Base-by-base conservation (phyloP, 2,797 vertebrate species). In the Poliocrania exsul region DNA sequence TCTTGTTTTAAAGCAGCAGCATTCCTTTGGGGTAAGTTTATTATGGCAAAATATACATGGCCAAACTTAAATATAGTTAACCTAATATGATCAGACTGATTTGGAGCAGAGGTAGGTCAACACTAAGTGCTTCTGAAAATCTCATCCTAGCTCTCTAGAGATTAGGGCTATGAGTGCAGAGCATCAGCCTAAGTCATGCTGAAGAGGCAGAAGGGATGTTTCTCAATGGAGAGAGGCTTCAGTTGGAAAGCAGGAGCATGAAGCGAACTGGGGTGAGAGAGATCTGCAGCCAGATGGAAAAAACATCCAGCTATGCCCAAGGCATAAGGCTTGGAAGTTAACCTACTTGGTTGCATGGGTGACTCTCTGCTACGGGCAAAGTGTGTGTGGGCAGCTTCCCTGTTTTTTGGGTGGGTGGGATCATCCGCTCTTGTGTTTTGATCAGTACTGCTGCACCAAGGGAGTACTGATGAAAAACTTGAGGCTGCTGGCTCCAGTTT, bases 1-100 rank as follows among this genome's bases (percentile, higher is more conserved):
- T 91, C 80, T 75, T 81, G 53, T 90, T 85, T 90, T 86, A 81
- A 88, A 92, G 58, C 79, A 81, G 70, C 66, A 88, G 29, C 44
- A 70, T 86, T 93, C 88, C 89, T 95, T 94, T 88, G 80, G 91
- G 58, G 54, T 93, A 66, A 75, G 73, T 95, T 96, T 94, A 91
- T 95, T 87, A 95, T 47, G 58, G 71, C 92, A 90, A 93, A 95
- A 93, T 82, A 74, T 77, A 95, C 74, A 69, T 61, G 60, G 69
- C 35, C 84, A 50, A 82, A 92, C 71, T 90, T 93, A 95, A 92
- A 83, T 81, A 56, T 54, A 75, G 72, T 95, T 88, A 92, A 93
- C 79, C 70, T 96, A 95, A 96, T 96, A 75, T 86, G 81, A 83
- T 91, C 73, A 95, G 92, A 95, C 91, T 95, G 84, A 95, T 96